Evolutionary conservation across 2,797 vertebrate species (phyloP).

Genomic region (Lerista edwardsae): DNA sequence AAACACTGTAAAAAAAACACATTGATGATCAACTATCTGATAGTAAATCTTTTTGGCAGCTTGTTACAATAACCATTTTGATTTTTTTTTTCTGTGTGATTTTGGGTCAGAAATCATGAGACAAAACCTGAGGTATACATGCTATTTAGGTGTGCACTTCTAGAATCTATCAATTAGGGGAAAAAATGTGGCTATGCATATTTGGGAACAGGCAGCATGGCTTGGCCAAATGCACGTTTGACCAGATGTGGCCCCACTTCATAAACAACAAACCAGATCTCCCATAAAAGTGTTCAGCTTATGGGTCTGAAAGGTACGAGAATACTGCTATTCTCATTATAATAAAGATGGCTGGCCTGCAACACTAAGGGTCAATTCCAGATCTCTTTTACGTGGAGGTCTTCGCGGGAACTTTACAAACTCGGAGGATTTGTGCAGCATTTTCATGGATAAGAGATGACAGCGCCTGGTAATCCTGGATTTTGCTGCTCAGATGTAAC

Average conservation of each 20-base stretch:
- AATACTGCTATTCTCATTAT: slow-evolving; percentile 61
- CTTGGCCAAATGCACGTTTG: slow-evolving; percentile 40
- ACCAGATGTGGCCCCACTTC: slow-evolving; percentile 69
- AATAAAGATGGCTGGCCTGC: slow-evolving; percentile 39
- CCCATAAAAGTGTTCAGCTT: slow-evolving; percentile 69
- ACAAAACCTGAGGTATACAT: slow-evolving; percentile 66
- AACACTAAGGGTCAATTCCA: slow-evolving; percentile 40
- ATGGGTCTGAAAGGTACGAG: slow-evolving; percentile 53
- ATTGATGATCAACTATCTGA: not conserved
- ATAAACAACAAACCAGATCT: slow-evolving; percentile 51
- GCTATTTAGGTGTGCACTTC: slow-evolving; percentile 50
- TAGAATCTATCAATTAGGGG: slow-evolving; percentile 59
- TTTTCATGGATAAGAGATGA: not conserved
- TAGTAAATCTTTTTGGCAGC: slow-evolving; percentile 44
- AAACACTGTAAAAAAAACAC: not conserved
- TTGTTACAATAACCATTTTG: no score
- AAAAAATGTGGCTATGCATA: slow-evolving; percentile 54
- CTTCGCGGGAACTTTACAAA: not conserved
- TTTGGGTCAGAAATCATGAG: slow-evolving; percentile 66
- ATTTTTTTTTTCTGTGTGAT: no score
- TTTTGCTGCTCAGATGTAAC: slow-evolving; percentile 22
- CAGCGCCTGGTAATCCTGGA: slow-evolving; percentile 2
- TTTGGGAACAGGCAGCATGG: slow-evolving; percentile 54
- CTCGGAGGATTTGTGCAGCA: not conserved
- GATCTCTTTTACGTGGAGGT: slow-evolving; percentile 34